phyloP scores from a whole-genome alignment of 2,797 vertebrate species.

The Platalea minor region DNA sequence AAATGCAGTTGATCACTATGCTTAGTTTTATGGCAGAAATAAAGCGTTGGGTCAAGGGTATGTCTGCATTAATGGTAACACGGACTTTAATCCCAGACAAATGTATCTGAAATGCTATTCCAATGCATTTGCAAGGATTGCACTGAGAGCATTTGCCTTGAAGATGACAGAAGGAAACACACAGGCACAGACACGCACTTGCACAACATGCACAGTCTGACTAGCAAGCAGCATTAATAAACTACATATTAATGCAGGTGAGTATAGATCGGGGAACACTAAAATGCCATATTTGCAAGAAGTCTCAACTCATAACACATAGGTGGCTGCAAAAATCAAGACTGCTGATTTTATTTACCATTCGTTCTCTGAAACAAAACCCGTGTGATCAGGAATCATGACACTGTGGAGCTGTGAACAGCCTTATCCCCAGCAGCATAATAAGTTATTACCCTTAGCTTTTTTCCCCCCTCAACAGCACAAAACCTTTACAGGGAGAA shows the following conservation, averaged over 20 bases:
- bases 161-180: neutral
- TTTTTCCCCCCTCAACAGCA: rapidly evolving
- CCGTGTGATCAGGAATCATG: rapidly evolving
- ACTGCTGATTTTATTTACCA: neutral
- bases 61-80: neutral
- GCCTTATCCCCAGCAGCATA: neutral
- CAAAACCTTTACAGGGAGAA: neutral
- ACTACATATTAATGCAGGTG: neutral
- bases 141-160: neutral
- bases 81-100: neutral
- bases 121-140: neutral
- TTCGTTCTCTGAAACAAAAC: neutral
- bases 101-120: neutral
- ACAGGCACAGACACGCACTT: rapidly evolving
- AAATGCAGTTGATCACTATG: neutral
- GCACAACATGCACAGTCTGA: neutral
- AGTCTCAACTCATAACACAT: neutral
- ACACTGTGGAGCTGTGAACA: neutral
- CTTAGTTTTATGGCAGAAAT: neutral
- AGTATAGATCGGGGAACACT: neutral
- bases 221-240: neutral
- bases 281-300: neutral
- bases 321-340: neutral
- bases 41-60: neutral
- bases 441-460: neutral